Percentiles rank a stretch among this genome's conserved stretches.
phyloP scores from a whole-genome alignment of 2,113 vertebrate genomes.

The Myrmecobius fasciatus region DNA sequence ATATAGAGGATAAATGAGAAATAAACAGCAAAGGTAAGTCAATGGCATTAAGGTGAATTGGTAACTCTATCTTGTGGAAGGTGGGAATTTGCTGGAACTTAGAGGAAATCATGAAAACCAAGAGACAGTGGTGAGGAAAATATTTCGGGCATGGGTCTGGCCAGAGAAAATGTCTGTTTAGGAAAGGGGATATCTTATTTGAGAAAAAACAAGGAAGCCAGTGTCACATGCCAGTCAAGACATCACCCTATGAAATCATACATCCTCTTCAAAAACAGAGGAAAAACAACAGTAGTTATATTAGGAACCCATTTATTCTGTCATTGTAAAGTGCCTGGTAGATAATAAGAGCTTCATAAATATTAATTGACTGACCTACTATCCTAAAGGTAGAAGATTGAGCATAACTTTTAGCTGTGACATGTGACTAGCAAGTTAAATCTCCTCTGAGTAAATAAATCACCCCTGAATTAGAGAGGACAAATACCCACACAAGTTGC shows the following conservation, averaged over 20 bases:
- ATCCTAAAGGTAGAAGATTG: no score
- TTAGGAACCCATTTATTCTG: neutral
- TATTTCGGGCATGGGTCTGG: neutral
- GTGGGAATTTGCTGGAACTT: neutral
- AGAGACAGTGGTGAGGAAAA: neutral
- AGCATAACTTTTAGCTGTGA: no score
- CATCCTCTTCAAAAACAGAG: no score
- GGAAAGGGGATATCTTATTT: neutral
- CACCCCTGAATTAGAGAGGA: neutral
- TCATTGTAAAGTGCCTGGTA: neutral
- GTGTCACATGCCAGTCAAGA: no score
- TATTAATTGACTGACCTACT: no score
- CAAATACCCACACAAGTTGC: neutral
- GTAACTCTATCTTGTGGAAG: neutral
- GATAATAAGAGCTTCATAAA: no score
- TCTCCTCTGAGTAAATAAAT: no score
- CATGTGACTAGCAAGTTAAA: no score
- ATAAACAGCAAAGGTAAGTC: neutral
- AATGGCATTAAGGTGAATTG: neutral
- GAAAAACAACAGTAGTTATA: no score
- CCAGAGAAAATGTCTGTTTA: neutral
- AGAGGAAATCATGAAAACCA: neutral
- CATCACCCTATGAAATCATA: no score
- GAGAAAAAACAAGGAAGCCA: neutral
- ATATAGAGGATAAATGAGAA: neutral